Evolutionary conservation across 2,113 vertebrate species (phyloP).

Genomic region (Pygoscelis adeliae): DNA sequence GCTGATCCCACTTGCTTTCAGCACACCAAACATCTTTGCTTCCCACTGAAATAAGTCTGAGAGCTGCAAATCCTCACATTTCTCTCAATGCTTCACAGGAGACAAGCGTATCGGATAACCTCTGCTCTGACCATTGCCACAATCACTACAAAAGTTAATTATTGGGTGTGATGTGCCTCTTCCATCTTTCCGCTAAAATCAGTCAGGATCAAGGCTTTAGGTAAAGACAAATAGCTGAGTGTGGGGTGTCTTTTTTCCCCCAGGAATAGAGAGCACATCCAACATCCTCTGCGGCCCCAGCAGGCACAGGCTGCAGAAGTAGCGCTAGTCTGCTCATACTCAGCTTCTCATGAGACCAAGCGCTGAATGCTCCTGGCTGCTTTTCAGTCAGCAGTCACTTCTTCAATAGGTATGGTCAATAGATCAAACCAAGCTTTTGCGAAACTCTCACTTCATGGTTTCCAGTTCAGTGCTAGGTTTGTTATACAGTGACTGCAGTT

Average conservation of each 20-base stretch:
- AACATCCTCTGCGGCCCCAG: neutral
- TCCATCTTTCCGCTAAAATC: constrained; percentile 51
- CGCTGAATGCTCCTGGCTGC: neutral
- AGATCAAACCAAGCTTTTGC: neutral
- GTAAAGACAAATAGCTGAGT: neutral
- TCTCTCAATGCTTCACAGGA: neutral
- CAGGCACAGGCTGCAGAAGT: neutral
- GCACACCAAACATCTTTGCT: neutral
- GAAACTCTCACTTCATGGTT: neutral
- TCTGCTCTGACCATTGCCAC: constrained; percentile 52
- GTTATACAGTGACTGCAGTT: neutral
- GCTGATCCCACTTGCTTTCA: constrained; percentile 41
- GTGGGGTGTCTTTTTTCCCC: neutral
- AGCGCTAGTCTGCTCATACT: neutral
- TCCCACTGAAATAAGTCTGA: constrained; percentile 26
- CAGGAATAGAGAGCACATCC: neutral
- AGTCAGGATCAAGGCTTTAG: neutral
- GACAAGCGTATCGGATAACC: constrained; percentile 12
- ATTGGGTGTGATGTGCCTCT: neutral
- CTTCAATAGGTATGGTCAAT: neutral
- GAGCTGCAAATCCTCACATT: constrained; percentile 10
- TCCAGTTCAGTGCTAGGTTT: neutral
- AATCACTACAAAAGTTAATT: constrained; percentile 59
- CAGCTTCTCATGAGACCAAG: neutral
- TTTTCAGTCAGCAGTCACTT: neutral